A percentile compares a stretch with the other conserved stretches of the same genome.
These are phyloP conservation scores for Penaeus indicus DNA, from an alignment of 1,140 invertebrate species.

Conservation along the genomic window DNA sequence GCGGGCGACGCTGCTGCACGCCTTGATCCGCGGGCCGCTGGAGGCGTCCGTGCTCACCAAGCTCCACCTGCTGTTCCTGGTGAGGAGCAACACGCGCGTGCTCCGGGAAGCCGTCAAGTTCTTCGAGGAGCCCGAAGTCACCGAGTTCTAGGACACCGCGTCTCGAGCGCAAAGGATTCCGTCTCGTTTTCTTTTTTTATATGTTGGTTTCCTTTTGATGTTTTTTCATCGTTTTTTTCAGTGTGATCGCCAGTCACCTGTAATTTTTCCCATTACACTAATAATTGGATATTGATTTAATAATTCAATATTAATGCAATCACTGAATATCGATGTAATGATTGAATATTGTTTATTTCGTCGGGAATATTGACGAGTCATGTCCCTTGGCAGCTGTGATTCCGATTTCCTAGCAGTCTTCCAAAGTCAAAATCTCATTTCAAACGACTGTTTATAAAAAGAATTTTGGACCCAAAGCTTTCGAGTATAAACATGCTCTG, in stretches of 20 bases:
- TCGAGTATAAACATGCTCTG: no score
- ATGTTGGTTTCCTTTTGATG: no score
- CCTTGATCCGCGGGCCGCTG: slow-evolving; percentile 78
- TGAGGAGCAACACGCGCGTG: slow-evolving; percentile 76
- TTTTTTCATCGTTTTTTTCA: not conserved
- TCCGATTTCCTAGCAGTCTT: not conserved
- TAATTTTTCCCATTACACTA: not conserved
- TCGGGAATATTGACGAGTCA: no score
- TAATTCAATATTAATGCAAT: no score
- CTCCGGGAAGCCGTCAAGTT: slow-evolving; percentile 61
- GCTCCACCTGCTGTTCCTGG: slow-evolving; percentile 84
- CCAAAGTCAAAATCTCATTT: not conserved
- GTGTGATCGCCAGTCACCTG: not conserved
- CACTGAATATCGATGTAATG: no score
- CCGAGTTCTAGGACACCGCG: slow-evolving; percentile 28
- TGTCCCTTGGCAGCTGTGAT: not conserved
- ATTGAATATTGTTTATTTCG: no score
- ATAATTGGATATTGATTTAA: no score
- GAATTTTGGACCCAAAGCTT: no score
- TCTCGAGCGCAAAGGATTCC: no score
- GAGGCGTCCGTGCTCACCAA: slow-evolving; percentile 84
- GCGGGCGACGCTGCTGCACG: slow-evolving; percentile 83
- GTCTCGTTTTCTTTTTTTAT: not conserved
- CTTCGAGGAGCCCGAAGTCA: slow-evolving; percentile 52
- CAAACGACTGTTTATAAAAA: no score